phyloP scores from a whole-genome alignment of 2,797 vertebrate genomes.

The Diglossa cyanea region DNA sequence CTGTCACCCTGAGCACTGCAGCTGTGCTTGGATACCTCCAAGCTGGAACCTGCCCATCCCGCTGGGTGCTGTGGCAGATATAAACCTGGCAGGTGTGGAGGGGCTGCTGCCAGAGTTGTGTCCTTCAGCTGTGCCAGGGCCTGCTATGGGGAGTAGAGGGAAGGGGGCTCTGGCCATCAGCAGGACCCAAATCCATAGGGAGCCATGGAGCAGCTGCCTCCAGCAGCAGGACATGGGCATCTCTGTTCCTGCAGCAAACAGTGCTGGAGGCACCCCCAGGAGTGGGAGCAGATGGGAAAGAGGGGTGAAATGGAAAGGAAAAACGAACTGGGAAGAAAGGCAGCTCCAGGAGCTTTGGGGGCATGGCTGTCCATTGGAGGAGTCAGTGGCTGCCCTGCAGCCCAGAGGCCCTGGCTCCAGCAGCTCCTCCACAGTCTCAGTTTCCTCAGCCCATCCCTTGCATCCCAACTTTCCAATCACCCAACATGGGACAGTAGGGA shows the following conservation, averaged over 20 bases:
- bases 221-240: background rate
- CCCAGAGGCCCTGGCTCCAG: background rate
- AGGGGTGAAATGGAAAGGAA: background rate
- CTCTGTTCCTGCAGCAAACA: background rate
- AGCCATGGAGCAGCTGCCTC: background rate
- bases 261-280: background rate
- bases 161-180: background rate
- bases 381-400: background rate
- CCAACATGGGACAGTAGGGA: accelerated
- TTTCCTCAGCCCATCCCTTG: background rate
- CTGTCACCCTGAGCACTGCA: accelerated
- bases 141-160: accelerated
- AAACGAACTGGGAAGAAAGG: background rate
- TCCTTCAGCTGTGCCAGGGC: background rate
- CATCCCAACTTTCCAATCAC: background rate
- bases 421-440: background rate
- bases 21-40: background rate
- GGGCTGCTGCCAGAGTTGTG: background rate
- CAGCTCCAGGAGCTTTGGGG: accelerated
- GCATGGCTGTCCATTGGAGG: accelerated
- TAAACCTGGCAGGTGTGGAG: background rate
- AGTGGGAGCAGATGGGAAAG: background rate
- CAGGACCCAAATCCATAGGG: background rate
- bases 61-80: accelerated
- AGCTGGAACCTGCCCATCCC: accelerated